Evolutionary conservation across 2,797 vertebrate genomes (phyloP).

Genomic region (Phoeniculus purpureus): DNA sequence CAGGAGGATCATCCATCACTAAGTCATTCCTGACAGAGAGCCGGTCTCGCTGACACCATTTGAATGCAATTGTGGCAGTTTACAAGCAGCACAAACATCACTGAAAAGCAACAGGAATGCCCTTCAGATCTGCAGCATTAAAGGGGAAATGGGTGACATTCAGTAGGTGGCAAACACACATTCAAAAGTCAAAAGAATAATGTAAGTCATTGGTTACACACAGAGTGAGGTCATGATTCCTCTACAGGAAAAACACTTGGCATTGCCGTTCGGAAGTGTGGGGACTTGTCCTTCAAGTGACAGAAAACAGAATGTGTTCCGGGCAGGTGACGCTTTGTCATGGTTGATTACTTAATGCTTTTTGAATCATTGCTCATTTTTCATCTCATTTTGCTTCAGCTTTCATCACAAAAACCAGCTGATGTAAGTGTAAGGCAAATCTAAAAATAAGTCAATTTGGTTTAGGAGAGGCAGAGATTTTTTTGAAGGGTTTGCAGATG

Average conservation of each 20-base stretch:
- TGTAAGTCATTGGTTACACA: not conserved
- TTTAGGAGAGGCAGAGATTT: not conserved
- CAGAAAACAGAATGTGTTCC: not conserved
- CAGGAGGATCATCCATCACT: not conserved
- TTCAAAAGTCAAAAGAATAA: not conserved
- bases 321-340: conserved; percentile 13
- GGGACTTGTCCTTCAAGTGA: conserved; percentile 20
- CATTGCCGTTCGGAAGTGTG: not conserved
- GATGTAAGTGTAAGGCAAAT: not conserved
- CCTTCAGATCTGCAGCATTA: not conserved
- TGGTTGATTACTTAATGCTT: not conserved
- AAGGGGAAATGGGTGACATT: not conserved
- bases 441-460: conserved; percentile 11
- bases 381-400: not conserved
- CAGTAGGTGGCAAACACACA: not conserved
- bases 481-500: conserved; percentile 1
- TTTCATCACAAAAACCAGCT: conserved; percentile 21
- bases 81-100: not conserved
- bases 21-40: not conserved
- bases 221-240: not conserved
- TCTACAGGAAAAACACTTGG: not conserved
- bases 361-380: not conserved
- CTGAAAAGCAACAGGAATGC: fast-evolving
- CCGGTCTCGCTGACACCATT: not conserved
- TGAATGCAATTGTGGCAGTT: fast-evolving